phyloP scores from a whole-genome alignment of 2,797 vertebrate genomes.

The Danio aesculapii region DNA sequence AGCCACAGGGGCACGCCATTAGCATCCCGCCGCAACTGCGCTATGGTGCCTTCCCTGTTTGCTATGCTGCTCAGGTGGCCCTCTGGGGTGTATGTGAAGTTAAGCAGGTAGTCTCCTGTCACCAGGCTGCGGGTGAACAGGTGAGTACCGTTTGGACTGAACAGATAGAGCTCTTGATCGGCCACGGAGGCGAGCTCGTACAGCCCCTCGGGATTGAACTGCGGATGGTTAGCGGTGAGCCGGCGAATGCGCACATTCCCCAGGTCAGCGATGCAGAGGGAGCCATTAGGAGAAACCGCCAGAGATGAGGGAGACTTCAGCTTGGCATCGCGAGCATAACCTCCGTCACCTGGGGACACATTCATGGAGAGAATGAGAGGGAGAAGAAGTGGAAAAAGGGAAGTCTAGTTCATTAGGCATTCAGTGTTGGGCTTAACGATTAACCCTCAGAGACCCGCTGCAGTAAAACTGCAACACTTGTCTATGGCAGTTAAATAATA shows the following conservation, averaged over 20 bases:
- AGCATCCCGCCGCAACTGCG: constrained; percentile 86
- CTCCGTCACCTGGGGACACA: constrained; percentile 81
- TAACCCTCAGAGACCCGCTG: constrained; percentile 23
- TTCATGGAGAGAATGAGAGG: constrained; percentile 1
- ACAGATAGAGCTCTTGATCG: constrained; percentile 89
- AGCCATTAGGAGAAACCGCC: constrained; percentile 85
- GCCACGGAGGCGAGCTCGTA: constrained; percentile 86
- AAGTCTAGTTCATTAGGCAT: constrained; percentile 18
- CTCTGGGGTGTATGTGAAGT: constrained; percentile 86
- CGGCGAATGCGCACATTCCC: constrained; percentile 87
- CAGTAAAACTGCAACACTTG: constrained; percentile 13
- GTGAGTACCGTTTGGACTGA: constrained; percentile 87
- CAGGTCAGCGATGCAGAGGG: constrained; percentile 86
- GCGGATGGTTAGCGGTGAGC: constrained; percentile 81
- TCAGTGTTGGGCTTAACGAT: constrained; percentile 3
- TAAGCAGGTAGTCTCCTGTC: constrained; percentile 87
- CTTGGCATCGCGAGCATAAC: constrained; percentile 88
- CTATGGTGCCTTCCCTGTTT: constrained; percentile 81
- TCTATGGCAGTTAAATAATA: constrained; percentile 22
- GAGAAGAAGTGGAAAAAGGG: not conserved
- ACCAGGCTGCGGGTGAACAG: constrained; percentile 88
- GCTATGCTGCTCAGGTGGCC: constrained; percentile 81
- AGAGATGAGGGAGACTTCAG: constrained; percentile 88
- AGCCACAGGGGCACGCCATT: constrained; percentile 87
- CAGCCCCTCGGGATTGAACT: constrained; percentile 75